Conservation (phyloP, 2,113 vertebrate genomes). For the Campylomormyrus tamandua region DNA sequence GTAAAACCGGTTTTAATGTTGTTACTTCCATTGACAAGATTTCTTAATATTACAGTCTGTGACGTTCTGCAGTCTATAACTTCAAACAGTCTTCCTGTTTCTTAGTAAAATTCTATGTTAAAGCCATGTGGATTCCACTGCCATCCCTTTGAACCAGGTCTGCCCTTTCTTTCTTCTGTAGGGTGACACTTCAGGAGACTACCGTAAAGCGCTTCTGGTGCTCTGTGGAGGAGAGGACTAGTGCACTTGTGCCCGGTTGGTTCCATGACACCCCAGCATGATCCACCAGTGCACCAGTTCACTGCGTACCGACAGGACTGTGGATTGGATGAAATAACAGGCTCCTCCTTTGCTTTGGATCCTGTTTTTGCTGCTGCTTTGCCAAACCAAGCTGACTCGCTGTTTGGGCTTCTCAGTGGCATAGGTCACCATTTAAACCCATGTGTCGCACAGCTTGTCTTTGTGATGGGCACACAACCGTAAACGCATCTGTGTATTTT, state of each 20-base stretch:
- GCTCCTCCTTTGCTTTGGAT: not conserved
- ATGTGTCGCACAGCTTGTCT: not conserved
- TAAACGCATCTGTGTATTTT: not conserved
- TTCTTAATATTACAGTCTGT: not conserved
- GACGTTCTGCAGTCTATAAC: not conserved
- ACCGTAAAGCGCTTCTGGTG: conserved; percentile 77
- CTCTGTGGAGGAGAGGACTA: conserved; percentile 90
- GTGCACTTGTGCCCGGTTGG: conserved; percentile 13
- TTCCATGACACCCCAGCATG: not conserved
- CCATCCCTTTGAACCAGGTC: not conserved
- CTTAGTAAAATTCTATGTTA: not conserved
- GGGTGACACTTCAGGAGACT: conserved; percentile 94
- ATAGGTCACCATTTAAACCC: not conserved
- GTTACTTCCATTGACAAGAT: not conserved
- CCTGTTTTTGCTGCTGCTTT: not conserved
- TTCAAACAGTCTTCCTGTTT: not conserved
- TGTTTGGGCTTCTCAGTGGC: not conserved
- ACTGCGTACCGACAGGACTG: not conserved
- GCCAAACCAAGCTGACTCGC: not conserved
- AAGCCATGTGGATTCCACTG: not conserved
- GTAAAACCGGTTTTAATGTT: not conserved
- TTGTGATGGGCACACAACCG: not conserved
- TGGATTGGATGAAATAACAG: not conserved
- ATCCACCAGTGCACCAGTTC: not conserved
- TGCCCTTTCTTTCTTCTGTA: conserved; percentile 46